A percentile compares a stretch with the other conserved stretches of the same genome.
Conservation (phyloP, 1,140 invertebrate species). For the Conopomorpha cramerella region DNA sequence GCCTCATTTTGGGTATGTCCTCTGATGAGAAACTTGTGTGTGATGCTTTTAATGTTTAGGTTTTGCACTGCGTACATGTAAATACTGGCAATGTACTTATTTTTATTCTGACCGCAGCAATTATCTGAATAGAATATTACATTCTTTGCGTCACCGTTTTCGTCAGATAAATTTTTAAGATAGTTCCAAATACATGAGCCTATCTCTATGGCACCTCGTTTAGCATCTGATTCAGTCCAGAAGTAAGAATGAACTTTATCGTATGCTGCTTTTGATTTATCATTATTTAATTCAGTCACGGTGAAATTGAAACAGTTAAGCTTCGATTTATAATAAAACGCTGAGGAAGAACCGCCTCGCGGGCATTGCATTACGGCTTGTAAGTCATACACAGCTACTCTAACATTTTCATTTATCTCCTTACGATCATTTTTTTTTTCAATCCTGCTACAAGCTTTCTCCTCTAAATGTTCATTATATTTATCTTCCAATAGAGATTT, state of each 20-base stretch:
- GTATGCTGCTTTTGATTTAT: no score
- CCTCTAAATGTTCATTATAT: slow-evolving; percentile 10
- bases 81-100: slow-evolving; percentile 26
- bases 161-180: slow-evolving; percentile 6
- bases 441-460: slow-evolving; percentile 11
- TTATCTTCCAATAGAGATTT: slow-evolving; percentile 8
- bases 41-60: slow-evolving; percentile 25
- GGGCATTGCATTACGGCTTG: slow-evolving; percentile 21
- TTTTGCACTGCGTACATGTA: slow-evolving; percentile 22
- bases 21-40: slow-evolving; percentile 34
- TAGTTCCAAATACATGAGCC: slow-evolving; percentile 11
- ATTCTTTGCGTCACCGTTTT: slow-evolving; percentile 5
- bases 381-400: slow-evolving; percentile 27
- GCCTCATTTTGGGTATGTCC: no score
- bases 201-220: slow-evolving; percentile 14
- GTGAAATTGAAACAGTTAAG: slow-evolving; percentile 28
- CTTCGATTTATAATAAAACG: slow-evolving; percentile 22
- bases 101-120: slow-evolving; percentile 45
- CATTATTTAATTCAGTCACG: no score
- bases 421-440: slow-evolving; percentile 14
- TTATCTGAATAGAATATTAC: slow-evolving; percentile 32
- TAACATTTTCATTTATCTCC: slow-evolving; percentile 16
- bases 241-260: slow-evolving; percentile 10
- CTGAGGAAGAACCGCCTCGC: slow-evolving; percentile 15
- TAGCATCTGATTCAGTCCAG: slow-evolving; percentile 17